Evolutionary conservation across 2,797 vertebrate genomes (phyloP).

Genomic region (Melanotaenia boesemani): DNA sequence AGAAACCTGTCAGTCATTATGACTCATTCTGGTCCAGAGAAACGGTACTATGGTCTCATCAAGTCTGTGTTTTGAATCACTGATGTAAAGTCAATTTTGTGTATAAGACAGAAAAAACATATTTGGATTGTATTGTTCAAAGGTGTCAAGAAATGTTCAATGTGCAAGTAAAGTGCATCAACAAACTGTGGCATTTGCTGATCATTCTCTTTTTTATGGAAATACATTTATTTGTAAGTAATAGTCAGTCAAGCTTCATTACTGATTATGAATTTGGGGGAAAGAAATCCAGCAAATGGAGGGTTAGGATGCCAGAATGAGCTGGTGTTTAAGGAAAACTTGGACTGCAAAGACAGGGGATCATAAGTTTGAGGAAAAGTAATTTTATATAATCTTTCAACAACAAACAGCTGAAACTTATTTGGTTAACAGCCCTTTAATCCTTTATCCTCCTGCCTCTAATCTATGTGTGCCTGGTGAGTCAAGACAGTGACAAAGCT

Average conservation of each 20-base stretch:
- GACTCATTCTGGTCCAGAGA: background rate
- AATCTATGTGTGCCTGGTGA: background rate
- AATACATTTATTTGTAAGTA: background rate
- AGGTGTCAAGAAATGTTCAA: conserved; percentile 1
- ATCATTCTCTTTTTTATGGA: background rate
- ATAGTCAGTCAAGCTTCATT: too few relatives aligned
- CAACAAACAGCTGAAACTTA: background rate
- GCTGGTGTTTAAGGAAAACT: too few relatives aligned
- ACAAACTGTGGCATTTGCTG: background rate
- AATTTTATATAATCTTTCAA: too few relatives aligned
- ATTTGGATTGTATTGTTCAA: conserved; percentile 17
- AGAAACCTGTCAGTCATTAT: background rate
- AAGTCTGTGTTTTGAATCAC: background rate
- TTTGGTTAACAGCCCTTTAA: background rate
- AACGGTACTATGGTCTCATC: too few relatives aligned
- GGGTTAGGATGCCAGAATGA: too few relatives aligned
- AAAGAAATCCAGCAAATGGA: background rate
- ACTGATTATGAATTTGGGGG: too few relatives aligned
- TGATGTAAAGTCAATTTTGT: background rate
- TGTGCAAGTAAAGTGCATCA: conserved; percentile 26
- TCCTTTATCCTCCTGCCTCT: background rate
- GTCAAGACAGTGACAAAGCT: conserved; percentile 1
- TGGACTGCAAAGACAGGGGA: too few relatives aligned
- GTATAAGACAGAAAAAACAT: background rate
- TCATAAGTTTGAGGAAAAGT: too few relatives aligned